Conservation (phyloP, 2,113 vertebrate genomes). For the Eptesicus fuscus region DNA sequence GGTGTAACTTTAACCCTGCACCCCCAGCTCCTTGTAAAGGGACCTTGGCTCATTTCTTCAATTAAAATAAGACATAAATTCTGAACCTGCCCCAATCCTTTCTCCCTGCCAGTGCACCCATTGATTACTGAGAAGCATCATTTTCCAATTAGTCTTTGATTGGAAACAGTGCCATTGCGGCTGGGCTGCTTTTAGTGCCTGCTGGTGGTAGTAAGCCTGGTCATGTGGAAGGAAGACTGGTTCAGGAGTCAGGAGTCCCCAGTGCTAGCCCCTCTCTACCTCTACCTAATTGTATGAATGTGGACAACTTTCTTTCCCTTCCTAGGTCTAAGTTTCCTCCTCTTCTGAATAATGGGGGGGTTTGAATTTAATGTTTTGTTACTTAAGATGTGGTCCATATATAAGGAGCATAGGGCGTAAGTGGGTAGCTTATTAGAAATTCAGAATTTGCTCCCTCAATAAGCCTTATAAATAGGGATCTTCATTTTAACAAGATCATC, state of each 20-base stretch:
- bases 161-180: slow-evolving; percentile 58
- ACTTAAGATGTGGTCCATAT: not conserved
- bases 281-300: not conserved
- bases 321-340: not conserved
- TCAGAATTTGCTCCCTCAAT: not conserved
- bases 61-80: slow-evolving; percentile 66
- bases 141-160: slow-evolving; percentile 65
- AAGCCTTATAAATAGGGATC: not conserved
- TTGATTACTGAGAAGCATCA: slow-evolving; percentile 60
- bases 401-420: not conserved
- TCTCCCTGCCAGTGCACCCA: slow-evolving; percentile 31
- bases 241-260: not conserved
- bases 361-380: not conserved
- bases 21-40: not conserved
- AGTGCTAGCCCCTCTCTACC: not conserved
- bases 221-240: not conserved
- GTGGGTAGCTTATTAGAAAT: slow-evolving; percentile 19
- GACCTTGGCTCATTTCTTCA: slow-evolving; percentile 60
- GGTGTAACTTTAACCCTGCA: slow-evolving; percentile 22
- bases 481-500: not conserved
- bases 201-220: not conserved
- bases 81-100: slow-evolving; percentile 13
- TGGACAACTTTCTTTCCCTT: not conserved
- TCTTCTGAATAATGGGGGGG: not conserved
- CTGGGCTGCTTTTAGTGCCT: slow-evolving; percentile 33